Evolutionary conservation across 92 coral and sea anemone species (phyloP).

Genomic region (Phenganax subtilis): DNA sequence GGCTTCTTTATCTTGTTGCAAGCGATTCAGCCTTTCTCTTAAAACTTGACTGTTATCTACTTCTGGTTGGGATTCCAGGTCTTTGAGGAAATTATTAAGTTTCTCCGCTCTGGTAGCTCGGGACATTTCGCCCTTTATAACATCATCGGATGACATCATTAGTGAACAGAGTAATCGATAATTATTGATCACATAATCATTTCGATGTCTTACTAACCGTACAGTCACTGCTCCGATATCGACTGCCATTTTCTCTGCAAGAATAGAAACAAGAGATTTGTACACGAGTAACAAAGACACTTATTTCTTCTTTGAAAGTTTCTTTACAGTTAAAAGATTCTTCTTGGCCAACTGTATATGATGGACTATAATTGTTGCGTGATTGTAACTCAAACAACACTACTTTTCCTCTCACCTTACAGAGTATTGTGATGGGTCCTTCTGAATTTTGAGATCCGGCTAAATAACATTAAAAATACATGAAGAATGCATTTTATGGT

Average conservation of each 20-base stretch:
- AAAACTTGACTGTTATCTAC: slow-evolving; percentile 66
- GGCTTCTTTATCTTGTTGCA: slow-evolving; percentile 92
- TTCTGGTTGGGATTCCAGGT: slow-evolving; percentile 72
- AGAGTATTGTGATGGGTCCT: slow-evolving; percentile 7
- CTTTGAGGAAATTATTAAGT: slow-evolving; percentile 70
- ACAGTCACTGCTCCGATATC: slow-evolving; percentile 15
- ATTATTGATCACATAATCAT: background rate
- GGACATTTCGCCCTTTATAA: slow-evolving; percentile 55
- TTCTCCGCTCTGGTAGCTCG: slow-evolving; percentile 55
- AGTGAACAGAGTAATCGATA: background rate
- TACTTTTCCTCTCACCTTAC: slow-evolving; percentile 16
- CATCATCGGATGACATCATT: too few species aligned
- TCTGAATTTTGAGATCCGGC: slow-evolving; percentile 22
- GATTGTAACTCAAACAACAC: background rate
- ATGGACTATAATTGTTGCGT: too few species aligned
- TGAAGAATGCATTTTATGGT: background rate
- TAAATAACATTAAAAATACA: background rate
- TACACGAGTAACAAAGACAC: background rate
- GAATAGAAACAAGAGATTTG: background rate
- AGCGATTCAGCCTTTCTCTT: slow-evolving; percentile 75
- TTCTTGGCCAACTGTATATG: too few species aligned
- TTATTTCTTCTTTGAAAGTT: too few species aligned
- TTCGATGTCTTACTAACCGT: background rate
- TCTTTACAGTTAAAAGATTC: too few species aligned
- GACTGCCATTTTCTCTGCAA: slow-evolving; percentile 17